Percentiles rank a stretch among this genome's conserved stretches.
Evolutionary conservation across 2,113 vertebrate genomes (phyloP).

Genomic region (Leptobrachium ailaonicum): DNA sequence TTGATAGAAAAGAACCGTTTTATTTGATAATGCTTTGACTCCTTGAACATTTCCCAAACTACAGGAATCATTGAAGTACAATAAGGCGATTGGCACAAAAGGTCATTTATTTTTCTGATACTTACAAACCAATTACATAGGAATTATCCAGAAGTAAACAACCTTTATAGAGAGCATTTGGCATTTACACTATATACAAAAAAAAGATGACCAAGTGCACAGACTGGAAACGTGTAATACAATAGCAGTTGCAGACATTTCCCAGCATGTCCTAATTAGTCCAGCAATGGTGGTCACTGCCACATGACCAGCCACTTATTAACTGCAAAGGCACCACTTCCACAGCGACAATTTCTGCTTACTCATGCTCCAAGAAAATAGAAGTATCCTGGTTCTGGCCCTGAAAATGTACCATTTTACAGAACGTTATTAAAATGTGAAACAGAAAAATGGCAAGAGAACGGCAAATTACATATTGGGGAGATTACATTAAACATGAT

Average conservation of each 20-base stretch:
- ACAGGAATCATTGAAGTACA: no score
- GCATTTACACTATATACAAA: constrained; percentile 36
- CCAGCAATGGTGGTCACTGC: neutral
- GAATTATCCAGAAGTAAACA: constrained; percentile 13
- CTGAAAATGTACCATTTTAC: constrained; percentile 31
- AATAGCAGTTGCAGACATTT: constrained; percentile 11
- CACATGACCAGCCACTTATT: constrained; percentile 15
- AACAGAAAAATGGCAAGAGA: no score
- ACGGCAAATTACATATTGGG: no score
- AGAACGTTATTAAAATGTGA: neutral
- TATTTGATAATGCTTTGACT: no score
- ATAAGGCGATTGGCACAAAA: no score
- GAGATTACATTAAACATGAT: no score
- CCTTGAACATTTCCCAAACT: no score
- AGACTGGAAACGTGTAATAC: constrained; percentile 9
- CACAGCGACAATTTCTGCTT: neutral
- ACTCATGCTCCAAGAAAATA: constrained; percentile 18
- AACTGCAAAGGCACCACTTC: neutral
- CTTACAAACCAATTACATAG: constrained; percentile 25
- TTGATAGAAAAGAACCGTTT: no score
- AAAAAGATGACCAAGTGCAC: constrained; percentile 1
- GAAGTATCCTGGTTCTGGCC: constrained; percentile 28
- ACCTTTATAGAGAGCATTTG: constrained; percentile 12
- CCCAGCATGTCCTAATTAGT: constrained; percentile 18
- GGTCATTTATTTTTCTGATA: constrained; percentile 28